Conservation (phyloP, 2,797 vertebrate species). For the Sebastes iracundus region DNA sequence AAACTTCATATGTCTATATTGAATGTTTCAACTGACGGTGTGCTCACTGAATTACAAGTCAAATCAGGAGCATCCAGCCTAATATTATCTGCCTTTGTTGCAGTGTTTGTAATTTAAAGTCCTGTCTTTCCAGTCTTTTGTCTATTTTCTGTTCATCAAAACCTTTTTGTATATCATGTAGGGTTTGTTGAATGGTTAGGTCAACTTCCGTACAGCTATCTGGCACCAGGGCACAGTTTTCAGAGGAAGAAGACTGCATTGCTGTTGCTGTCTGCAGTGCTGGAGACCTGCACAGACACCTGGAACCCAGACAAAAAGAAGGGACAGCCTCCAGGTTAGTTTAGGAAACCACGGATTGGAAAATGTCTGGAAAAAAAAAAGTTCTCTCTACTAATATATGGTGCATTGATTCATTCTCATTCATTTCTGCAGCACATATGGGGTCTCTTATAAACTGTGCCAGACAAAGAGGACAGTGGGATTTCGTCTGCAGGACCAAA, state of each 20-base stretch:
- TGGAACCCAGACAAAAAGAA: slow-evolving; percentile 90
- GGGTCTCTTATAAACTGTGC: slow-evolving; percentile 81
- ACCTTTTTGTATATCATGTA: slow-evolving; percentile 21
- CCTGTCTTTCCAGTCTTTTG: neutral
- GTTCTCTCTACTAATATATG: neutral
- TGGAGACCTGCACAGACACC: slow-evolving; percentile 92
- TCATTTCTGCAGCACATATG: slow-evolving; percentile 81
- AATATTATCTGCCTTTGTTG: neutral
- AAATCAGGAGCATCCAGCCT: neutral
- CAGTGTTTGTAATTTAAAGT: neutral
- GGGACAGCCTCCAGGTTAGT: slow-evolving; percentile 91
- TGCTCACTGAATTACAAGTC: neutral
- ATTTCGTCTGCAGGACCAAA: slow-evolving; percentile 86
- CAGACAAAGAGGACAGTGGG: slow-evolving; percentile 83
- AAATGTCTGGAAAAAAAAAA: neutral
- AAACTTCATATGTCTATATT: neutral
- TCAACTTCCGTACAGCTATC: slow-evolving; percentile 78
- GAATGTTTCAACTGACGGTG: neutral
- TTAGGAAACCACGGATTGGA: neutral
- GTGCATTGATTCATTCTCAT: neutral
- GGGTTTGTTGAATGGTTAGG: slow-evolving; percentile 90
- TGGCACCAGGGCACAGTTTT: slow-evolving; percentile 86
- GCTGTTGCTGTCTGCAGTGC: slow-evolving; percentile 83
- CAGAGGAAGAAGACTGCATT: slow-evolving; percentile 90
- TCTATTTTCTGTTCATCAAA: neutral